A percentile compares a stretch with the other conserved stretches of the same genome.
Conservation (phyloP, 64 coral and sea anemone genomes). For the Orbicella faveolata region DNA sequence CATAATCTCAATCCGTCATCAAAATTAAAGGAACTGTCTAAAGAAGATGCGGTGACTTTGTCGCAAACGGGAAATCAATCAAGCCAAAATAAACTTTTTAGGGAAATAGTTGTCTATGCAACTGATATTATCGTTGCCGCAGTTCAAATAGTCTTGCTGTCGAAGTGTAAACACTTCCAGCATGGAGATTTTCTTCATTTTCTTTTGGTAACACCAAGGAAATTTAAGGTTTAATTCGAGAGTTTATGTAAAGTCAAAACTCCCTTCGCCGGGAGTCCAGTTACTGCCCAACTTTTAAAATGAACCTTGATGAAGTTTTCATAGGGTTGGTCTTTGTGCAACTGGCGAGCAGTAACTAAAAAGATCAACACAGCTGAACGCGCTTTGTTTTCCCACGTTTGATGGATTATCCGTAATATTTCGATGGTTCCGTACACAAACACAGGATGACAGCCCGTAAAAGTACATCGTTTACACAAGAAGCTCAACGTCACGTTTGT, state of each 20-base stretch:
- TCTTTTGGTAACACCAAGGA: constrained; percentile 5
- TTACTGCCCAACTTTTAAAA: background rate
- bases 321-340: background rate
- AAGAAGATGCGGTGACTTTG: background rate
- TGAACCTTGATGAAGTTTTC: background rate
- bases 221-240: constrained; percentile 19
- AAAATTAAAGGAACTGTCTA: background rate
- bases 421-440: background rate
- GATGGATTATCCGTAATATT: background rate
- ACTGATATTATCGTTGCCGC: background rate
- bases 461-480: constrained; percentile 1
- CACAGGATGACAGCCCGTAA: background rate
- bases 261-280: background rate
- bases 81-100: background rate
- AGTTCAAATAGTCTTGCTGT: background rate
- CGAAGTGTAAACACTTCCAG: background rate
- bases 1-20: background rate
- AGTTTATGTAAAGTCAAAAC: background rate
- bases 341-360: background rate
- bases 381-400: background rate
- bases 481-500: background rate
- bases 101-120: background rate
- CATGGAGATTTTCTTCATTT: constrained; percentile 10
- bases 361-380: constrained; percentile 4
- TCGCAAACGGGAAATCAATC: background rate